These are phyloP conservation scores for Gastracanthus pulcherrimus DNA, from an alignment of 2,888 invertebrate species.

Conservation along the genomic window DNA sequence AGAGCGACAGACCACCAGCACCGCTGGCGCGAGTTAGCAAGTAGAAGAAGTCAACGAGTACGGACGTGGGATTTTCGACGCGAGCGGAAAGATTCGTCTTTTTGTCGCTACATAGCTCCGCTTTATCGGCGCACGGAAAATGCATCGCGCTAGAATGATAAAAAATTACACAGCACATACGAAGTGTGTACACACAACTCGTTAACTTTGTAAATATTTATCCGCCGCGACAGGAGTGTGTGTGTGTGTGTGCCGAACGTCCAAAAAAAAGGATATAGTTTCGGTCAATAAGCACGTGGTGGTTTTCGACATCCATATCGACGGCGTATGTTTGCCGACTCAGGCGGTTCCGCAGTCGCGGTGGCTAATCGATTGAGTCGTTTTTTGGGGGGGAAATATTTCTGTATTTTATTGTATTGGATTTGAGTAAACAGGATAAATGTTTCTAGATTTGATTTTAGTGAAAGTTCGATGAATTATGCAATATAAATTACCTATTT, in stretches of 20 bases:
- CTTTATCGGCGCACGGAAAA: background rate
- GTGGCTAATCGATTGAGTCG: background rate
- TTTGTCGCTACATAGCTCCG: background rate
- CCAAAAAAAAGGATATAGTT: background rate
- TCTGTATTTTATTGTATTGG: background rate
- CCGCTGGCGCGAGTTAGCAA: background rate
- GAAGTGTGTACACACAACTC: background rate
- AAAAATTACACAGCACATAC: background rate
- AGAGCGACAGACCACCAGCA: background rate
- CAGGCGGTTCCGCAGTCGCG: background rate
- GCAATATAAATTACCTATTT: no score
- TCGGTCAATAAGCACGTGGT: background rate
- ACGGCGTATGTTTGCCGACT: background rate
- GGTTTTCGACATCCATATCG: background rate
- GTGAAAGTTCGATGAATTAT: no score
- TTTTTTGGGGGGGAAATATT: no score
- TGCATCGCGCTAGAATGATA: no score
- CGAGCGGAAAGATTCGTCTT: background rate
- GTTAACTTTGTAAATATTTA: no score
- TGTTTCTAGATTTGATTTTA: no score
- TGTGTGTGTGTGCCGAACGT: background rate
- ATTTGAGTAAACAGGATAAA: no score
- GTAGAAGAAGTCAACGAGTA: constrained; percentile 36
- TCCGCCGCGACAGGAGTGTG: no score
- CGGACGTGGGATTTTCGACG: background rate